These are phyloP conservation scores for Mormyrops attenuatus DNA, from an alignment of 2,797 vertebrate genomes.

Conservation along the genomic window DNA sequence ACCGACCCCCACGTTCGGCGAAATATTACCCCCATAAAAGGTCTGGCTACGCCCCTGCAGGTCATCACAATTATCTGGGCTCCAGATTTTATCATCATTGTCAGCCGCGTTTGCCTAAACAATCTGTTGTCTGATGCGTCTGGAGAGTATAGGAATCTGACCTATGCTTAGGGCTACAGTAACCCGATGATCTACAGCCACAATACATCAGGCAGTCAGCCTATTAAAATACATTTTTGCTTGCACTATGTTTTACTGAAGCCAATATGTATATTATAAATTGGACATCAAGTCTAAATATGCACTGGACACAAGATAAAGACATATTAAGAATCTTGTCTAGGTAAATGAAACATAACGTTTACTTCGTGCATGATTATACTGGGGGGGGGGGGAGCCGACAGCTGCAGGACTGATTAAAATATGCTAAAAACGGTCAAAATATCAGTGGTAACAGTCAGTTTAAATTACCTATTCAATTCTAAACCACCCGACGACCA, in stretches of 20 bases:
- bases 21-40: background rate
- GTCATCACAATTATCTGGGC: background rate
- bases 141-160: background rate
- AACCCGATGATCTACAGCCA: background rate
- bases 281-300: background rate
- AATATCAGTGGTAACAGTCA: background rate
- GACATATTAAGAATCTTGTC: background rate
- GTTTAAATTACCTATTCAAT: background rate
- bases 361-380: background rate
- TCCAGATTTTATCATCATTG: background rate
- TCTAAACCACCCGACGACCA: background rate
- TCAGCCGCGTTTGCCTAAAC: background rate
- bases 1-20: background rate
- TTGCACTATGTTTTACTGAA: background rate
- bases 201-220: background rate
- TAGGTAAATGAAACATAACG: background rate
- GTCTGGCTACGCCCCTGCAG: background rate
- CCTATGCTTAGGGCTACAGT: background rate
- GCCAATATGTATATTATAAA: background rate
- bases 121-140: background rate
- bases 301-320: background rate
- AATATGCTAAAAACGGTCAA: background rate
- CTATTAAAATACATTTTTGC: background rate
- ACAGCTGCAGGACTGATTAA: background rate
- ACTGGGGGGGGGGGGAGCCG: background rate